Evolutionary conservation across 2,113 vertebrate species (phyloP).

Genomic region (Larimichthys crocea): DNA sequence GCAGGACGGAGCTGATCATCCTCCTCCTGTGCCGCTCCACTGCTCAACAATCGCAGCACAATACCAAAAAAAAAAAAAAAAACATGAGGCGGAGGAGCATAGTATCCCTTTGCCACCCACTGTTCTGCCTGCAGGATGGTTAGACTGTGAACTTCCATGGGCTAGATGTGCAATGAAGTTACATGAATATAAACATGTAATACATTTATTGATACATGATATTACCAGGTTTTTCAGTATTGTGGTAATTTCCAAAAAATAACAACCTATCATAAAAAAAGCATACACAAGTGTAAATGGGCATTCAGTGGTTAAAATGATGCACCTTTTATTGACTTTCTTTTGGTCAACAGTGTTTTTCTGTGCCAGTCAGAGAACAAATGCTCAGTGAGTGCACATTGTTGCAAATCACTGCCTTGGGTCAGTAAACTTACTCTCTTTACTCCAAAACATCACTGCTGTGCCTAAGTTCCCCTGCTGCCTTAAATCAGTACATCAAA

Average conservation of each 20-base stretch:
- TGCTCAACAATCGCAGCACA: slow-evolving; percentile 47
- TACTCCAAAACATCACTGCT: neutral
- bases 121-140: slow-evolving; percentile 4
- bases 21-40: slow-evolving; percentile 27
- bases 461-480: neutral
- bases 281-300: neutral
- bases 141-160: neutral
- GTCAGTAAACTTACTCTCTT: slow-evolving; percentile 11
- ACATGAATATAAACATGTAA: slow-evolving; percentile 55
- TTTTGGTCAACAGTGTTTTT: slow-evolving; percentile 10
- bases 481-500: neutral
- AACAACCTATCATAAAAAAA: neutral
- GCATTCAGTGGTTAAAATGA: neutral
- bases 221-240: neutral
- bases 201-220: slow-evolving; percentile 6
- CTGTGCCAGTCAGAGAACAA: slow-evolving; percentile 20
- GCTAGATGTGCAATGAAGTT: neutral
- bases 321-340: slow-evolving; percentile 3
- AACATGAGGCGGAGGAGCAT: neutral
- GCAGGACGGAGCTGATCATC: slow-evolving; percentile 46
- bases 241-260: neutral
- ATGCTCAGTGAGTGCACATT: neutral
- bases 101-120: neutral
- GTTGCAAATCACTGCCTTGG: neutral
- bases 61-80: slow-evolving; percentile 1